Evolutionary conservation across 2,797 vertebrate species (phyloP).

Genomic region (Lindbergichthys nudifrons): DNA sequence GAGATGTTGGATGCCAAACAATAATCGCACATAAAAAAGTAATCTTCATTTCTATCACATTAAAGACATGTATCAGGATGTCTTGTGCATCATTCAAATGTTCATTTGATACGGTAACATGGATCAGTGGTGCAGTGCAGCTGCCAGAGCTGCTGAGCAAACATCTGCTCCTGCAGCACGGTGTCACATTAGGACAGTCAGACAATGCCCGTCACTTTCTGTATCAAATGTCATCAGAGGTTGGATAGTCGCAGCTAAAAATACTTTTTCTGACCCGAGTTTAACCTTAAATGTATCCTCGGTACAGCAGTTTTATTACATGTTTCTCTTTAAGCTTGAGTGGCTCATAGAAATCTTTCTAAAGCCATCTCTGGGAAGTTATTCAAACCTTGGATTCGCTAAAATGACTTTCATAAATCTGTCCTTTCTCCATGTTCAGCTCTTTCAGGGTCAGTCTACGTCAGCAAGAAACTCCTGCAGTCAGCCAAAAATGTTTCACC

Average conservation of each 20-base stretch:
- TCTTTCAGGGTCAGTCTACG: not conserved
- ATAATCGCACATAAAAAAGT: not conserved
- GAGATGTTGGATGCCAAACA: conserved; percentile 25
- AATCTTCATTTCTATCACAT: not conserved
- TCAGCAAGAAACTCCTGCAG: conserved; percentile 9
- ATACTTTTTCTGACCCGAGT: not conserved
- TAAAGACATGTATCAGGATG: not conserved
- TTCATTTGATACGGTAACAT: conserved; percentile 32
- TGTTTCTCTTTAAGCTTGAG: not conserved
- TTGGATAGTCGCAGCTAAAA: not conserved
- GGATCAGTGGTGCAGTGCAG: conserved; percentile 53
- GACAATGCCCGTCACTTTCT: conserved; percentile 13
- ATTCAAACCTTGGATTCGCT: conserved; percentile 7
- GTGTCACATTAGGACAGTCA: conserved; percentile 11
- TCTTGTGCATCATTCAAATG: conserved; percentile 7
- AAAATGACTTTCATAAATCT: not conserved
- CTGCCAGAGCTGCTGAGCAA: conserved; percentile 36
- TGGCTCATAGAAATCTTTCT: conserved; percentile 36
- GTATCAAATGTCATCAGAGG: conserved; percentile 12
- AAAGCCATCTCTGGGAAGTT: conserved; percentile 27
- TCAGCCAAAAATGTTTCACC: not conserved
- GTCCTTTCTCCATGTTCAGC: not conserved
- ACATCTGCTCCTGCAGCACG: conserved; percentile 41
- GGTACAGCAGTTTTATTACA: not conserved
- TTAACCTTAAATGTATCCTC: not conserved